A percentile compares a stretch with the other conserved stretches of the same genome.
Evolutionary conservation across 1,140 invertebrate genomes (phyloP).

Genomic region (Drosophila athabasca): DNA sequence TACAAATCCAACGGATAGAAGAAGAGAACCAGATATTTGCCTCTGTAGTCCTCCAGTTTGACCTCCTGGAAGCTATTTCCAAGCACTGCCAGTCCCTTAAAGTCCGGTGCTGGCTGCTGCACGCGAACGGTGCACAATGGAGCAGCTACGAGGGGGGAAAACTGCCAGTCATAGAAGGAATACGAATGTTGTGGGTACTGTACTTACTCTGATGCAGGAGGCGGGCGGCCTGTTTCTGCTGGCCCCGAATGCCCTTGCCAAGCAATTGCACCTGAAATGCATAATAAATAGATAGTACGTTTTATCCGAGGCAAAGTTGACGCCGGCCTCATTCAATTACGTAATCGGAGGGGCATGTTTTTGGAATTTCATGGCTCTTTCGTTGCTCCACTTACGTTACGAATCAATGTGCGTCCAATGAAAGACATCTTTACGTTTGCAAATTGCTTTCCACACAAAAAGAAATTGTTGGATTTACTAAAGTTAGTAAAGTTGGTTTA

Average conservation of each 20-base stretch:
- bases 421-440: conserved; percentile 63
- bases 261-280: conserved; percentile 63
- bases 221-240: conserved; percentile 55
- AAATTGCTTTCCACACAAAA: conserved; percentile 13
- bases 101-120: conserved; percentile 94
- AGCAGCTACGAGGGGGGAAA: conserved; percentile 43
- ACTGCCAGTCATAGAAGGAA: too few relatives aligned
- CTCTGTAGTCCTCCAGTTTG: conserved; percentile 92
- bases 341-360: conserved; percentile 64
- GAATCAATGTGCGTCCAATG: conserved; percentile 64
- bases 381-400: conserved; percentile 63
- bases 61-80: conserved; percentile 95
- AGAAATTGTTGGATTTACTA: not conserved
- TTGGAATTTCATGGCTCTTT: not conserved
- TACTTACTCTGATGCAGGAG: conserved; percentile 76
- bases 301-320: conserved; percentile 8
- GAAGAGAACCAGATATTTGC: conserved; percentile 93
- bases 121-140: conserved; percentile 84
- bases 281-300: conserved; percentile 30
- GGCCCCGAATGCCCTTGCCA: conserved; percentile 43
- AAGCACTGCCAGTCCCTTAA: conserved; percentile 94
- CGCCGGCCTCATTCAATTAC: conserved; percentile 44
- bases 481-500: conserved; percentile 16
- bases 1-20: conserved; percentile 98
- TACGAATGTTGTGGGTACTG: not conserved